Percentiles rank a stretch among this genome's conserved stretches.
phyloP scores from a whole-genome alignment of 2,888 invertebrate species.

The Alentia gelatinosa region DNA sequence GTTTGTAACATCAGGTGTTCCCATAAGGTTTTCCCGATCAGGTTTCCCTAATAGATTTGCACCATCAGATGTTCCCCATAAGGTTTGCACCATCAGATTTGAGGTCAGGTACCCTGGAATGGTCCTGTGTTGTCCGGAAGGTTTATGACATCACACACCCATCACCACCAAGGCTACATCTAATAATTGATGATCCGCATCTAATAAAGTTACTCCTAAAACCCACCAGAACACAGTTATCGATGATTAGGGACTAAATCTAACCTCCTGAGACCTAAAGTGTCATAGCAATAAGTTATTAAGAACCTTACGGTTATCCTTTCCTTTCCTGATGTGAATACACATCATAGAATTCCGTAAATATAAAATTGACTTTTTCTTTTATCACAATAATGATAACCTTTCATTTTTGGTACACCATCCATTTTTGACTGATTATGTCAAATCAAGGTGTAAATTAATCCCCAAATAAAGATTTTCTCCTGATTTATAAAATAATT shows the following conservation, averaged over 20 bases:
- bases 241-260: not conserved
- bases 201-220: not conserved
- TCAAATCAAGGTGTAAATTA: not conserved
- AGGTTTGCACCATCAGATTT: too few relatives aligned
- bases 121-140: too few relatives aligned
- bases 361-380: not conserved
- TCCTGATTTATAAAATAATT: not conserved
- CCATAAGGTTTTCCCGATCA: too few relatives aligned
- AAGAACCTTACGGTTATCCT: too few relatives aligned
- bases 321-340: not conserved
- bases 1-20: too few relatives aligned
- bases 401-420: not conserved
- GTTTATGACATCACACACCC: too few relatives aligned
- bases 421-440: not conserved
- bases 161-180: too few relatives aligned
- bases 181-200: too few relatives aligned
- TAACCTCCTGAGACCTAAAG: not conserved
- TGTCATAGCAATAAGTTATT: not conserved
- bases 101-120: too few relatives aligned
- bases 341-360: not conserved
- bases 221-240: not conserved
- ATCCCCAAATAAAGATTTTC: not conserved
- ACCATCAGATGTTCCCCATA: too few relatives aligned
- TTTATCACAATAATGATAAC: constrained; percentile 22
- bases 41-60: too few relatives aligned